A percentile compares a stretch with the other conserved stretches of the same genome.
Evolutionary conservation across 30 jellyfish, hydroid and myxozoan genomes (phyloP).

Genomic region (Nemopilema nomurai): DNA sequence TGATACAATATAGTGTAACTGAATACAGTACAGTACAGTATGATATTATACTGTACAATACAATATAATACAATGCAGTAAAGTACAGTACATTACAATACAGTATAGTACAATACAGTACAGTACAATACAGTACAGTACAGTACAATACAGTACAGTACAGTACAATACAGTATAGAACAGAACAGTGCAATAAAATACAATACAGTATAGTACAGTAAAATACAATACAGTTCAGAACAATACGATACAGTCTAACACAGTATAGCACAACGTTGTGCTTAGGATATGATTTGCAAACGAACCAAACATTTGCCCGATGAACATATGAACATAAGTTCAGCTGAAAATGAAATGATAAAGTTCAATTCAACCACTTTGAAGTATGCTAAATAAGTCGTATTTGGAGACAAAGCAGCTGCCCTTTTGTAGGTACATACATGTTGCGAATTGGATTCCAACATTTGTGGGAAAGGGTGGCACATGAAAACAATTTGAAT

Average conservation of each 20-base stretch:
- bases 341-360: no score
- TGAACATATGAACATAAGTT: no score
- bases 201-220: constrained; percentile 53
- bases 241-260: constrained; percentile 28
- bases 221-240: constrained; percentile 21
- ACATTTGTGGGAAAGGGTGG: constrained; percentile 75
- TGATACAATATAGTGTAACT: no score
- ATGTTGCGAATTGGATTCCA: constrained; percentile 78
- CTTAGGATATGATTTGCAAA: no score
- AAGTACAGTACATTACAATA: constrained; percentile 43
- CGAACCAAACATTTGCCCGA: no score
- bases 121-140: constrained; percentile 47
- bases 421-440: constrained; percentile 58
- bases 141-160: constrained; percentile 53
- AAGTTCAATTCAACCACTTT: no score
- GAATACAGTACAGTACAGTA: constrained; percentile 16
- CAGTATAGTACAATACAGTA: constrained; percentile 49
- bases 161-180: constrained; percentile 50
- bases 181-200: constrained; percentile 43
- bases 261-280: constrained; percentile 12
- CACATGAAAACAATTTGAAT: constrained; percentile 43
- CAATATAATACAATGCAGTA: constrained; percentile 39
- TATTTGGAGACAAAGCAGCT: no score
- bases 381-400: no score
- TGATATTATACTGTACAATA: not conserved